Evolutionary conservation across 2,888 invertebrate species (phyloP), one percentile per base, ranked within the genome.

Genomic region (Pasiphila rectangulata): DNA sequence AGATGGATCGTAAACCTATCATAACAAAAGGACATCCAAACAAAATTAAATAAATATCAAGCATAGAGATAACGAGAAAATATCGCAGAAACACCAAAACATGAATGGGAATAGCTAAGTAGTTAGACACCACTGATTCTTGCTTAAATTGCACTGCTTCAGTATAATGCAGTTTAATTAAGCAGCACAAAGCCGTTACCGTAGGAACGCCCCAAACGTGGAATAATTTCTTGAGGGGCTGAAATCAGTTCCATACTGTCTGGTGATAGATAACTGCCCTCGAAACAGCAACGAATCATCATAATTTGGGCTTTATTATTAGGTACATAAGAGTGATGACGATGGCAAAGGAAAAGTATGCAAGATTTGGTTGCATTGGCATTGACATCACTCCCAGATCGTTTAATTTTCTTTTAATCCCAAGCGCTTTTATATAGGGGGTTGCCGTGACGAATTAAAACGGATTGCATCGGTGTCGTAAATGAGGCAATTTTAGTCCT

Each of bases 401-500:
- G 79, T 85, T 86, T 86, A 86, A 86, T 86, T 88, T 86, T 87
- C 86, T 86, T 87, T 86, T 88, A 86, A 88, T 86, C 85, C 83
- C 77, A 69, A 79, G 79, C 73, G 83, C 77, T 77, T 77, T 79
- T 83, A 86, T 85, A 79, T 66, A 69, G 79, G 77, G 85, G 84
- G 83, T 77, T 79, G 78, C 76, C 79, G 84, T 83, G 75, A 78
- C 85, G 82, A 86, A 86, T 85, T 85, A 83, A 50, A 83, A 79
- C 79, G 79, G 79, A 87, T 88, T 85, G 86, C 82, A 78, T 84
- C 75, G 79, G 81, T 83, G 80, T 85, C 84, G 76, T 80, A 86
- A 88, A 86, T 86, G 82, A 85, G 83, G 69, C 83, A 72, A 86
- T 82, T 88, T 82, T 75, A 81, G 81, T 79, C 74, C 83, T 84